Evolutionary conservation across 2,113 vertebrate genomes (phyloP).

Genomic region (Neopipo cinnamomea): DNA sequence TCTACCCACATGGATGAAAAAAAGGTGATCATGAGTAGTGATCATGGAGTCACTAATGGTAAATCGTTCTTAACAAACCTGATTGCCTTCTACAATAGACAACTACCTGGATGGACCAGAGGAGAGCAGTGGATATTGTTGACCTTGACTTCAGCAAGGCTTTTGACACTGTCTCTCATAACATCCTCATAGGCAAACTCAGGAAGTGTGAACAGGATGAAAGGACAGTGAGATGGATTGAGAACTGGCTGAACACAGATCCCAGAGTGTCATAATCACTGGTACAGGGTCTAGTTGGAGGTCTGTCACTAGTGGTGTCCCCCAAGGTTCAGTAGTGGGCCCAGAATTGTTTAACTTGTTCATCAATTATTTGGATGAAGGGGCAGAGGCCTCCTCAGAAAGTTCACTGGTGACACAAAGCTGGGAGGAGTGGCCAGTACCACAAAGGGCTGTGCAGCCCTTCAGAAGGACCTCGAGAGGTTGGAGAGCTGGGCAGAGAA

Average conservation of each 20-base stretch:
- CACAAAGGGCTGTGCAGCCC: no score
- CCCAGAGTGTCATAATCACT: neutral
- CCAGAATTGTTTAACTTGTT: neutral
- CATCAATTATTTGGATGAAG: neutral
- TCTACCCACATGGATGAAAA: no score
- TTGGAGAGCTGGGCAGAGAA: neutral
- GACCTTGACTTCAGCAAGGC: neutral
- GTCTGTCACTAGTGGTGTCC: neutral
- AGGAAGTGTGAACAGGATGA: neutral
- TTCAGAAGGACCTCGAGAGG: neutral
- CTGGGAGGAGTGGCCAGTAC: neutral
- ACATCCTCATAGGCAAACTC: neutral
- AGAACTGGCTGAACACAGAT: neutral
- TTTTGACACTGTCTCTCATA: neutral
- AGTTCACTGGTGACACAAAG: neutral
- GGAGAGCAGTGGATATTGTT: neutral
- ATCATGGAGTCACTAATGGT: neutral
- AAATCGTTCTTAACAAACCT: neutral
- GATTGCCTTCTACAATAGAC: neutral
- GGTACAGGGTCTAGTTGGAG: neutral
- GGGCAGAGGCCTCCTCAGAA: neutral
- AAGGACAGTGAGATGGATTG: neutral
- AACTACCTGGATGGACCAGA: neutral
- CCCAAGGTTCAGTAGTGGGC: neutral
- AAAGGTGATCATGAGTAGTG: neutral